Evolutionary conservation across 2,888 invertebrate genomes (phyloP).

Genomic region (Amiota communis): DNA sequence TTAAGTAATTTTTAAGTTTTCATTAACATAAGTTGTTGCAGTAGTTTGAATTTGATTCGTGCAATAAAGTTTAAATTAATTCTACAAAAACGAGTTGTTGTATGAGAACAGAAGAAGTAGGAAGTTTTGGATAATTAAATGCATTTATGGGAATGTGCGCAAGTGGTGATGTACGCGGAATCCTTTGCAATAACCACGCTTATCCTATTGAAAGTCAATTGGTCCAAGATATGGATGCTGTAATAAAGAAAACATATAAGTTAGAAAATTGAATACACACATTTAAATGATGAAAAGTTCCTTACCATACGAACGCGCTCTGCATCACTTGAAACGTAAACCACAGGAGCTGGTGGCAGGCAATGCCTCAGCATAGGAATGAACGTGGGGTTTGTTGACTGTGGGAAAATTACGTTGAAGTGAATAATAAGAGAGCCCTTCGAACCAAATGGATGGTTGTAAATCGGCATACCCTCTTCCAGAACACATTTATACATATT

Average conservation of each 20-base stretch:
- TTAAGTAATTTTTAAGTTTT: background rate
- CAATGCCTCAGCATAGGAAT: conserved; percentile 85
- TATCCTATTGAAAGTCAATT: conserved; percentile 85
- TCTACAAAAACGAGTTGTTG: background rate
- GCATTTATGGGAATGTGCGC: conserved; percentile 30
- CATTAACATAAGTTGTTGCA: too few species aligned
- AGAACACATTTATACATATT: conserved; percentile 90
- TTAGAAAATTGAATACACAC: conserved; percentile 10
- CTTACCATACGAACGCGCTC: conserved; percentile 72
- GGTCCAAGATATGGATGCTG: conserved; percentile 78
- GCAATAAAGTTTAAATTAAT: background rate
- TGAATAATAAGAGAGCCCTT: conserved; percentile 91
- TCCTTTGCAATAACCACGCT: conserved; percentile 79
- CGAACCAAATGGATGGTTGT: conserved; percentile 94
- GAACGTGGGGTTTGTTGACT: conserved; percentile 80
- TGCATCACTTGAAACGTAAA: conserved; percentile 74
- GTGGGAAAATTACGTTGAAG: conserved; percentile 92
- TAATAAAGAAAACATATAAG: conserved; percentile 39
- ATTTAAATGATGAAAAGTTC: background rate
- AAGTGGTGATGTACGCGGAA: conserved; percentile 77
- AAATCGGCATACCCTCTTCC: conserved; percentile 97
- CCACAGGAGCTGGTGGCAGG: conserved; percentile 82
- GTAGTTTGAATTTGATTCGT: conserved; percentile 2
- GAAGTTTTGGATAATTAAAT: conserved; percentile 17
- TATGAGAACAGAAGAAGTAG: too few species aligned